phyloP scores from a whole-genome alignment of 30 jellyfish, hydroid and myxozoan species.

The Sanderia malayensis region DNA sequence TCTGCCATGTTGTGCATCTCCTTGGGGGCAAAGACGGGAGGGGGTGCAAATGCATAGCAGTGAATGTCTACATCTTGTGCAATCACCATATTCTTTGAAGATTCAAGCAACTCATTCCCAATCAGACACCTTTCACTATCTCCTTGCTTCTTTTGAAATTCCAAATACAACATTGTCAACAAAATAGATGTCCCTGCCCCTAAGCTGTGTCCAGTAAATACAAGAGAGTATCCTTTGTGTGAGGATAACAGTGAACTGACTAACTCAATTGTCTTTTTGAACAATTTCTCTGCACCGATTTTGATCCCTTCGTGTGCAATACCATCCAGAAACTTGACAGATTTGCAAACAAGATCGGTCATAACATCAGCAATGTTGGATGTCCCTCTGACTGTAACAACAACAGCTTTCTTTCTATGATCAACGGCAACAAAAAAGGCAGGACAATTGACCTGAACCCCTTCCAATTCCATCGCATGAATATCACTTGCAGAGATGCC shows the following conservation, averaged over 20 bases:
- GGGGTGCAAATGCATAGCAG: slow-evolving; percentile 66
- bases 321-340: slow-evolving; percentile 46
- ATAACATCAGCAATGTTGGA: slow-evolving; percentile 50
- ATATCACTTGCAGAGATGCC: slow-evolving; percentile 40
- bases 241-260: slow-evolving; percentile 31
- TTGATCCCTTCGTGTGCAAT: slow-evolving; percentile 56
- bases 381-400: slow-evolving; percentile 53
- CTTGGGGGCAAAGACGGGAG: slow-evolving; percentile 42
- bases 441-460: slow-evolving; percentile 36
- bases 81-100: neutral
- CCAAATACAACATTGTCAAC: slow-evolving; percentile 43
- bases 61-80: slow-evolving; percentile 10
- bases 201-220: slow-evolving; percentile 50
- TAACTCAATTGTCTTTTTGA: slow-evolving; percentile 22
- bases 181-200: slow-evolving; percentile 58
- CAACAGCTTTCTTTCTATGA: slow-evolving; percentile 27
- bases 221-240: slow-evolving; percentile 32
- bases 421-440: slow-evolving; percentile 42
- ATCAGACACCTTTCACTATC: neutral
- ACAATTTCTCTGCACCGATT: slow-evolving; percentile 51
- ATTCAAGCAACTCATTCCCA: neutral
- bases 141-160: slow-evolving; percentile 15
- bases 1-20: neutral
- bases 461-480: slow-evolving; percentile 19
- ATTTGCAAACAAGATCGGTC: slow-evolving; percentile 52